These are phyloP conservation scores for Papilio glaucus DNA, from an alignment of 1,140 invertebrate species.

Conservation along the genomic window DNA sequence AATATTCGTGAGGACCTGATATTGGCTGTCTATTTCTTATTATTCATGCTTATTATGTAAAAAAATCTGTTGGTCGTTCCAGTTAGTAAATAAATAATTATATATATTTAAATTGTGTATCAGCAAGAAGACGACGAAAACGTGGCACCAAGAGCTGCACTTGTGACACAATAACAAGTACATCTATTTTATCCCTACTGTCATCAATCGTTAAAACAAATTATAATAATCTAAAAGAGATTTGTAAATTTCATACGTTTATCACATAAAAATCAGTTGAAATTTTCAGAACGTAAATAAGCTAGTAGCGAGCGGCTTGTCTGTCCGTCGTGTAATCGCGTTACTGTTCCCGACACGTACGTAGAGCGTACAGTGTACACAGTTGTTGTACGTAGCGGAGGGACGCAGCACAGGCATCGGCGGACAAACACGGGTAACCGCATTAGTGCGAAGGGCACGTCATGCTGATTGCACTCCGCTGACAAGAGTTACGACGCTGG, in stretches of 20 bases:
- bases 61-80: too few species aligned
- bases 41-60: too few species aligned
- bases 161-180: too few species aligned
- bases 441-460: slow-evolving; percentile 66
- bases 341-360: slow-evolving; percentile 26
- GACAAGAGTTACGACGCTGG: slow-evolving; percentile 13
- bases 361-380: slow-evolving; percentile 5
- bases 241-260: not conserved
- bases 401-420: slow-evolving; percentile 35
- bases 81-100: too few species aligned
- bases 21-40: too few species aligned
- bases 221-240: too few species aligned
- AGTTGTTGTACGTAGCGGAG: slow-evolving; percentile 19
- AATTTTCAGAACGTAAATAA: not conserved
- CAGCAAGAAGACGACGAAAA: too few species aligned
- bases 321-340: slow-evolving; percentile 20
- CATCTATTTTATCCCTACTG: too few species aligned
- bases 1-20: too few species aligned
- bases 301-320: slow-evolving; percentile 4
- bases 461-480: slow-evolving; percentile 58
- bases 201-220: too few species aligned
- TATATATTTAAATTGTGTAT: too few species aligned
- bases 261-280: not conserved
- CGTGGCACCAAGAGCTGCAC: too few species aligned
- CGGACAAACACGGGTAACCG: slow-evolving; percentile 63